A percentile compares a stretch with the other conserved stretches of the same genome.
Evolutionary conservation across 2,797 vertebrate genomes (phyloP).

Genomic region (Smutsia gigantea): DNA sequence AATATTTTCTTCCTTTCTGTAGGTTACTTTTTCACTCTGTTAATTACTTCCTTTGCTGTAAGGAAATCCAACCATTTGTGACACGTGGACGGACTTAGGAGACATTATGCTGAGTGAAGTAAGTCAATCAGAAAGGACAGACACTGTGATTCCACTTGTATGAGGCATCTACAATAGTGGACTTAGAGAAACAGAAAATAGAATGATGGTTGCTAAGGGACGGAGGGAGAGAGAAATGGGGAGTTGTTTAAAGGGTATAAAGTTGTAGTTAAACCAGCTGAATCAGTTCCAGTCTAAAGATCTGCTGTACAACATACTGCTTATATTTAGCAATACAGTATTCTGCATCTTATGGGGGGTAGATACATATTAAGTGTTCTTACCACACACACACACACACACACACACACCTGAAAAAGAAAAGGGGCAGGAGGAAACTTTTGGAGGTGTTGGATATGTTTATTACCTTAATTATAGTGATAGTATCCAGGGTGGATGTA

Average conservation of each 20-base stretch:
- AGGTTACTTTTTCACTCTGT: neutral
- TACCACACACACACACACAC: neutral
- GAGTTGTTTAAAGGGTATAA: neutral
- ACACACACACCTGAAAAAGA: neutral
- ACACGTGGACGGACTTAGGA: neutral
- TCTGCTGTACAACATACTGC: fast-evolving
- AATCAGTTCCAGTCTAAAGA: too few relatives aligned
- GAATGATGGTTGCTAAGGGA: too few relatives aligned
- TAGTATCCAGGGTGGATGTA: neutral
- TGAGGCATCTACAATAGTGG: neutral
- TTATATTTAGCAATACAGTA: too few relatives aligned
- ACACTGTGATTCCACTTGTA: too few relatives aligned
- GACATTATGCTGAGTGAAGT: too few relatives aligned
- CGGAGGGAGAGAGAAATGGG: neutral
- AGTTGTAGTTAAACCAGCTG: neutral
- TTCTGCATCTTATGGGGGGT: too few relatives aligned
- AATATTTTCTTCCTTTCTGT: neutral
- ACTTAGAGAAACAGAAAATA: neutral
- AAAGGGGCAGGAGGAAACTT: neutral
- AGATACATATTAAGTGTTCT: neutral
- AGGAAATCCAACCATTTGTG: neutral
- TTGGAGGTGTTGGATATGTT: neutral
- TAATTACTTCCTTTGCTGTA: neutral
- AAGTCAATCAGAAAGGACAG: neutral
- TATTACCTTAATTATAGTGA: neutral